Evolutionary conservation across 2,797 vertebrate species (phyloP).

Genomic region (Cossypha dichroa): DNA sequence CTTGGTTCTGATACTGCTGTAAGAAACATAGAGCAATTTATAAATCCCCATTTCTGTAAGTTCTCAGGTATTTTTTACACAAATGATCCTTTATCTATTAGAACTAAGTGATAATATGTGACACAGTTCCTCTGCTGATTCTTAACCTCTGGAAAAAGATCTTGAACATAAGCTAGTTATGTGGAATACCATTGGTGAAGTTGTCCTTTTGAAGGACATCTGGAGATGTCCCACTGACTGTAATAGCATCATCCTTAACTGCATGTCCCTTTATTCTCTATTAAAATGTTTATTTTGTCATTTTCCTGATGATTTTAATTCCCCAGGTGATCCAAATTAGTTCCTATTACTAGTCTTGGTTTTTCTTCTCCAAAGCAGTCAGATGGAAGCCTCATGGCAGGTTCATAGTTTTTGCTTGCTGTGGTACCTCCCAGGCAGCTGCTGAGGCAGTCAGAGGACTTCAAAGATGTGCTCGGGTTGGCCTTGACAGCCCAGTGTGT

Average conservation of each 20-base stretch:
- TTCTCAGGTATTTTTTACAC: background rate
- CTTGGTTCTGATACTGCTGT: background rate
- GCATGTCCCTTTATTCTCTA: background rate
- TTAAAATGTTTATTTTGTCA: background rate
- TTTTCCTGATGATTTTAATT: background rate
- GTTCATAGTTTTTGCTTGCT: background rate
- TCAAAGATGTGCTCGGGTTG: accelerated
- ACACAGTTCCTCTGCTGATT: background rate
- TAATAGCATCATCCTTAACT: background rate
- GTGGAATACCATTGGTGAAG: background rate
- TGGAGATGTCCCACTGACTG: background rate
- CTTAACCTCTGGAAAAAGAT: background rate
- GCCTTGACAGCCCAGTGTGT: background rate
- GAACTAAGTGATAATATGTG: background rate
- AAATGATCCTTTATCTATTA: background rate
- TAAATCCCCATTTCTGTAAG: background rate
- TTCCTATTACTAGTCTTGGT: accelerated
- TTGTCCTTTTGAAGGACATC: background rate
- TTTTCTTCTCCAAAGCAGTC: background rate
- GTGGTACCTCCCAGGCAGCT: background rate
- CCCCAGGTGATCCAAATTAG: background rate
- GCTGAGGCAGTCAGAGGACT: background rate
- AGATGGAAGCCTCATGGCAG: background rate
- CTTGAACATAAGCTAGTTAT: background rate
- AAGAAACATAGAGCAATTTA: background rate